Percentiles rank a stretch among this genome's conserved stretches.
Evolutionary conservation across 2,113 vertebrate genomes (phyloP).

Genomic region (Micromys minutus): DNA sequence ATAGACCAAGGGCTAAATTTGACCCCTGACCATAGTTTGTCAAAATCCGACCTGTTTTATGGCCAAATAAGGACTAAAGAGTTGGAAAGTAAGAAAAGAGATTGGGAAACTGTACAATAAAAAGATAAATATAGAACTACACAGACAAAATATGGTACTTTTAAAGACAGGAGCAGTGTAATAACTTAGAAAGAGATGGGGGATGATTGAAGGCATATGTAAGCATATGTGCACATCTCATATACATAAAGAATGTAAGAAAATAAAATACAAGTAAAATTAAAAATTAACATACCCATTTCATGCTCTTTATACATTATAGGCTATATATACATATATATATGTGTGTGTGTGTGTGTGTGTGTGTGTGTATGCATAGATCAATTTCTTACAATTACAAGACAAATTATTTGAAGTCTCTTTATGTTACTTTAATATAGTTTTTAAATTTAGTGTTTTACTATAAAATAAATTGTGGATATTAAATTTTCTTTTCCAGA

Average conservation of each 20-base stretch:
- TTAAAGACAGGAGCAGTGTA: neutral
- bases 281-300: neutral
- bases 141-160: neutral
- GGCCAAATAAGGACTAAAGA: slow-evolving; percentile 33
- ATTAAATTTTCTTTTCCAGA: neutral
- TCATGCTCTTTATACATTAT: neutral
- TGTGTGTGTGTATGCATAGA: too few species aligned
- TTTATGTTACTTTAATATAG: slow-evolving; percentile 34
- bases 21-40: neutral
- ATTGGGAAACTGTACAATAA: neutral
- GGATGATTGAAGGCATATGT: neutral
- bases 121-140: neutral
- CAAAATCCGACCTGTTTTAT: neutral
- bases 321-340: neutral
- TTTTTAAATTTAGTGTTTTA: neutral
- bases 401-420: neutral
- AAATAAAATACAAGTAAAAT: neutral
- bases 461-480: neutral
- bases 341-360: too few species aligned
- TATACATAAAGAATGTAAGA: neutral
- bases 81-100: neutral
- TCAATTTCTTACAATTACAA: slow-evolving; percentile 16
- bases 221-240: neutral
- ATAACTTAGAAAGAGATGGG: neutral
- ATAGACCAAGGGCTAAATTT: neutral